Base-by-base conservation (phyloP, 2,797 vertebrate genomes). In the Callimico goeldii region DNA sequence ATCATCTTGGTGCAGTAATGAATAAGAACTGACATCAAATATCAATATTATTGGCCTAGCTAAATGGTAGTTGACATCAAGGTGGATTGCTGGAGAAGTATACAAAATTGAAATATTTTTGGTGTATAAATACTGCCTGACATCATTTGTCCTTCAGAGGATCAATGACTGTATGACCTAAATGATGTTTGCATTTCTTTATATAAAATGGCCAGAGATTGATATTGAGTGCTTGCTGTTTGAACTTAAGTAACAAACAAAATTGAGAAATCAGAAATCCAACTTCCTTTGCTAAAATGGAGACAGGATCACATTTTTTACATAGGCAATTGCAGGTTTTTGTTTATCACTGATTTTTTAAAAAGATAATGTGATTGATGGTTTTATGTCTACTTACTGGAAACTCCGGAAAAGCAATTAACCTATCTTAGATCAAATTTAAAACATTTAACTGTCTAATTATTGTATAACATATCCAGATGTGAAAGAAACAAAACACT, bases 1-100 rank as follows among this genome's bases (percentile, higher is more conserved):
- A 98, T 98, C 97, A 96, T 97, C 97, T 96, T 83, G 96, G 88
- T 96, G 79, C 92, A 97, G 98, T 98, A 98, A 98, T 98, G 97
- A 98, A 98, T 98, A 98, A 98, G 93, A 98, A 98, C 96, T 98
- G 98, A 98, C 98, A 98, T 98, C 87, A 98, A 98, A 98, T 98
- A 98, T 98, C 98, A 98, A 98, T 98, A 98, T 97, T 98, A 98
- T 98, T 98, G 98, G 98, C 95, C 96, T 81, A 97, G 94, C 95
- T 98, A 98, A 99, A 98, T 98, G 97, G 97, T 98, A 98, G 98
- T 95, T 98, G 98, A 98, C 98, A 98, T 98, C 95, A 96, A 97
- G 92, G 93, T 61, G 90, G 97, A 98, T 90, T 98, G 86, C 95
- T 98, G 95, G 97, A 97, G 97, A 98, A 96, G 97, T 98, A 98